Conservation (phyloP, 1,140 invertebrate genomes). For the Paracyclopina nana region DNA sequence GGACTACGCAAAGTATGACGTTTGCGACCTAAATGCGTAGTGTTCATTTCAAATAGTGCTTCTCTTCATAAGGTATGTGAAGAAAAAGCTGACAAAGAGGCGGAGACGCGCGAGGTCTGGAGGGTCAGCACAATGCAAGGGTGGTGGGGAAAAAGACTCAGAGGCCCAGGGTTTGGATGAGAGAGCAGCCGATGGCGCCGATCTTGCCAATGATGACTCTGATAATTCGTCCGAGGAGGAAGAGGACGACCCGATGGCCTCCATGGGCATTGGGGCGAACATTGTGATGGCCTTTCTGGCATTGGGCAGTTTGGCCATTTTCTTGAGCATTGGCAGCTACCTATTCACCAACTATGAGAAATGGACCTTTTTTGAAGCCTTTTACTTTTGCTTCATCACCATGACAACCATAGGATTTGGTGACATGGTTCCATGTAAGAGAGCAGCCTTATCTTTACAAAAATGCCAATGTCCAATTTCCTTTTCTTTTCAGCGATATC, state of each 20-base stretch:
- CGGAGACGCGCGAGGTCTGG: too few species aligned
- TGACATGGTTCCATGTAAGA: conserved; percentile 65
- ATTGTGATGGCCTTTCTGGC: conserved; percentile 11
- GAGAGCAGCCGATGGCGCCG: conserved; percentile 1
- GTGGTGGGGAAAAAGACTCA: background rate
- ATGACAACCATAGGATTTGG: conserved; percentile 88
- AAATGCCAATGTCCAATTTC: background rate
- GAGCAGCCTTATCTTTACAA: conserved; percentile 2
- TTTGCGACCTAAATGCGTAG: too few species aligned
- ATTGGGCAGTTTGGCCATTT: background rate
- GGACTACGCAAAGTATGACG: too few species aligned
- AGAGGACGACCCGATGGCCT: background rate
- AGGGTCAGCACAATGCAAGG: background rate
- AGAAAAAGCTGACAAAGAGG: too few species aligned
- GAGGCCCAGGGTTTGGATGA: background rate
- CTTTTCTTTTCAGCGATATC: background rate
- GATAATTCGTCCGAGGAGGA: background rate
- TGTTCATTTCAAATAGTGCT: too few species aligned
- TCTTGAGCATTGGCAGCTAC: conserved; percentile 12
- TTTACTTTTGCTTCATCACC: conserved; percentile 84
- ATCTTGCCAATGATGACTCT: background rate
- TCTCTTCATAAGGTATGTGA: too few species aligned
- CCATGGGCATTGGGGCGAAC: conserved; percentile 1
- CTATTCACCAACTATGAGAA: conserved; percentile 26
- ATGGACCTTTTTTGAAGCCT: conserved; percentile 77